phyloP scores from a whole-genome alignment of 2,113 vertebrate genomes.

The Chaenogobius annularis region DNA sequence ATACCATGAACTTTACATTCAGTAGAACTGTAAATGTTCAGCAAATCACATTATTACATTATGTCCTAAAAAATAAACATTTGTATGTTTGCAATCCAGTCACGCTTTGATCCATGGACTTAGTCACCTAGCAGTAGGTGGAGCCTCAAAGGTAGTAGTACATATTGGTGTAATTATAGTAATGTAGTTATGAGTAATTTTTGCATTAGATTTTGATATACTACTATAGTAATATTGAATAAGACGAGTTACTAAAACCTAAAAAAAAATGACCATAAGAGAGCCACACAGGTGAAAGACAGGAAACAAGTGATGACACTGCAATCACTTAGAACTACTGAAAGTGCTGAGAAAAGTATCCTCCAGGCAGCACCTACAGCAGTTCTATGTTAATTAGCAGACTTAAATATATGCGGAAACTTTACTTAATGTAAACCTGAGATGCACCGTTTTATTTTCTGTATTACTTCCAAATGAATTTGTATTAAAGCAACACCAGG shows the following conservation, averaged over 20 bases:
- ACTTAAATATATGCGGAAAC: not conserved
- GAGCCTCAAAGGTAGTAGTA: too few relatives aligned
- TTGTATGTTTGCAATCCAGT: too few relatives aligned
- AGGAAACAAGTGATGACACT: not conserved
- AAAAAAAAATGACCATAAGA: not conserved
- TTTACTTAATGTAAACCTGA: not conserved
- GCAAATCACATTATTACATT: not conserved
- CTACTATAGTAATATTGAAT: too few relatives aligned
- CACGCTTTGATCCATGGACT: too few relatives aligned
- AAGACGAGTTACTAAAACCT: not conserved
- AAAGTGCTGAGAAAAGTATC: not conserved
- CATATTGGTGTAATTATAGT: too few relatives aligned
- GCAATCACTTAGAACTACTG: not conserved
- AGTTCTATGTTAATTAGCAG: slow-evolving; percentile 5
- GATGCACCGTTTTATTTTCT: not conserved
- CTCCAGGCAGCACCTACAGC: slow-evolving; percentile 11
- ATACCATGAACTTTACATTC: not conserved
- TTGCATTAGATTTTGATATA: too few relatives aligned
- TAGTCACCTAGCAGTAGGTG: too few relatives aligned
- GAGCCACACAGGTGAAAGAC: not conserved
- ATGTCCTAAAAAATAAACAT: too few relatives aligned
- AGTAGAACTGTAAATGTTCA: not conserved
- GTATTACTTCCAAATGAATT: not conserved
- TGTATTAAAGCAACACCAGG: not conserved
- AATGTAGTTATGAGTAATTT: too few relatives aligned